phyloP scores from a whole-genome alignment of 2,113 vertebrate species.

The Peucedramus taeniatus region DNA sequence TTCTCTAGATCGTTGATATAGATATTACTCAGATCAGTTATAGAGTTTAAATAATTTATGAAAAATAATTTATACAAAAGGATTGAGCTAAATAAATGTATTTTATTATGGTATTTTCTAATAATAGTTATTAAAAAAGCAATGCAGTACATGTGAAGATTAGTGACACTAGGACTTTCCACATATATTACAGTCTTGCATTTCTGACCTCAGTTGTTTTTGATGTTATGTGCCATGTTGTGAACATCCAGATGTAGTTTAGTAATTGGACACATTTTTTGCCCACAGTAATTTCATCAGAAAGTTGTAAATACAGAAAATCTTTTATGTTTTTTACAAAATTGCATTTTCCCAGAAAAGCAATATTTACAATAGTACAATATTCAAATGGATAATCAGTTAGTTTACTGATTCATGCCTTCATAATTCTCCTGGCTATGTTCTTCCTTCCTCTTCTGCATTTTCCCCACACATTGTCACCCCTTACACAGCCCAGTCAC shows the following conservation, averaged over 20 bases:
- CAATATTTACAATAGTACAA: neutral
- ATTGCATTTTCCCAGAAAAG: neutral
- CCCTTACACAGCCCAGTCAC: neutral
- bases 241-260: neutral
- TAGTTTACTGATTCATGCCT: neutral
- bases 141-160: neutral
- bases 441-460: neutral
- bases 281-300: neutral
- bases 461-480: neutral
- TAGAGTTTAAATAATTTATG: neutral
- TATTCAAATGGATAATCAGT: neutral
- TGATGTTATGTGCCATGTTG: neutral
- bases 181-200: neutral
- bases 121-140: neutral
- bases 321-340: neutral
- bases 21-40: neutral
- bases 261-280: neutral
- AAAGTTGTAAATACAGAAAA: neutral
- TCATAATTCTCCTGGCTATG: neutral
- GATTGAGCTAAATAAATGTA: neutral
- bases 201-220: neutral
- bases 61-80: neutral
- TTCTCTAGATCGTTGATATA: neutral
- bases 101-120: neutral
- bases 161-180: neutral